These are phyloP conservation scores for Aplysina aerophoba DNA, from an alignment of 37 sponge, comb jelly and placozoan species.

Conservation along the genomic window DNA sequence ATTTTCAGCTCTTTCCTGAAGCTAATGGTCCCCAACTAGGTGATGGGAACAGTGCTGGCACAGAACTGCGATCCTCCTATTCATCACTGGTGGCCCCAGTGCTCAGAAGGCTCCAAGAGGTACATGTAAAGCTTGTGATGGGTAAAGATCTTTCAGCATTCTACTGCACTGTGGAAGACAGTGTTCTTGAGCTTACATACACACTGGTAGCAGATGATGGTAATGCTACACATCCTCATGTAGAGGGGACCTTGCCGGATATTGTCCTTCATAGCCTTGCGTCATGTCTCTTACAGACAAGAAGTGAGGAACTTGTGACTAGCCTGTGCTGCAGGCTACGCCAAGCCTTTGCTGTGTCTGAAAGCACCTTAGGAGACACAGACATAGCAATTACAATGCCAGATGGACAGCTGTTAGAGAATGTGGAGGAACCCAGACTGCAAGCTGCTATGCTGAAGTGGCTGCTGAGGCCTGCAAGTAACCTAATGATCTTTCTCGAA, in stretches of 20 bases:
- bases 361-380: not conserved
- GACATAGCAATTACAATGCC: not conserved
- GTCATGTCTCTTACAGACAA: not conserved
- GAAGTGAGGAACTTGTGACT: not conserved
- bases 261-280: not conserved
- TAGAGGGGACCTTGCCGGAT: not conserved
- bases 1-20: not conserved
- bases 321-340: not conserved
- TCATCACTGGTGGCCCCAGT: not conserved
- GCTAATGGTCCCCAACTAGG: not conserved
- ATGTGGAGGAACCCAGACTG: not conserved
- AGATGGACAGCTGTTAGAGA: not conserved
- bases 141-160: not conserved
- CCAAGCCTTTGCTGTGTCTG: not conserved
- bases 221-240: not conserved
- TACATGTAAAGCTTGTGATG: not conserved
- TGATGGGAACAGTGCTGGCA: not conserved
- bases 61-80: not conserved
- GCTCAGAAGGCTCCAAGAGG: not conserved
- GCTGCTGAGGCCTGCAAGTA: slow-evolving; percentile 2
- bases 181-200: not conserved
- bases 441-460: slow-evolving; percentile 22
- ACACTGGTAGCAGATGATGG: not conserved
- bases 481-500: not conserved
- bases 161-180: not conserved